Base-by-base conservation (phyloP, 2,888 invertebrate species). In the Stenchaetothrips biformis region DNA sequence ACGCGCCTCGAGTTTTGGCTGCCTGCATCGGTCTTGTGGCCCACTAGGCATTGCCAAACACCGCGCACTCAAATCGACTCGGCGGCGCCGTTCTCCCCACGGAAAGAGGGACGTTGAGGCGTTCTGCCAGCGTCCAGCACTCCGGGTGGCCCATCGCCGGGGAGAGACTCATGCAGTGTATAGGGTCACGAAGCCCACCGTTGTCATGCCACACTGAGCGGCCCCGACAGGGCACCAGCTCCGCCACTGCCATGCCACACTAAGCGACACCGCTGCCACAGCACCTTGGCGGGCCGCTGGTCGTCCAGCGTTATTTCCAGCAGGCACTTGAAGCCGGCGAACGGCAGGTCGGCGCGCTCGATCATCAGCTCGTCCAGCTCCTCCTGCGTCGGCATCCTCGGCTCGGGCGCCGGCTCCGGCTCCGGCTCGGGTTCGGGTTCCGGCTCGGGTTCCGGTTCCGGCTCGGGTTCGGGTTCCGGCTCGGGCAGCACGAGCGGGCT, bases 181-280 rank as follows among this genome's bases (percentile, higher is more conserved):
- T 37, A 4, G 37, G 37, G 37, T 4, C 37, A 37, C 59, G 13
- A 77, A 78, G 48, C 80, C 79, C 21, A 11, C 77, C 80, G 7
- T 25, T 25, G 84, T 85, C 88, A 88, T 88, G 88, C 88, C 88
- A 82, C 83, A 84, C 85, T 85, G n/a, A n/a, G 83, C 86, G n/a
- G n/a, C n/a, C n/a, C 37, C 37, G 37, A 37, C 2, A 37, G 37
- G 37, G 37, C 37, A 37, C 59, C 47, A 77, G 80, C 13, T 80
- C 79, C 21, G 37, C 77, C 80, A 21, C 77, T 25, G 84, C 85
- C 88, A 88, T 88, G 88, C 88, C 88, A 82, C 83, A 84, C 85
- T 85, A n/a, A n/a, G 83, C 86, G n/a, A 89, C 89, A 53, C 2
- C 53, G 2, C 53, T 53, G 16, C 3, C 18, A 18, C 53, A 7